Evolutionary conservation across 2,797 vertebrate species (phyloP), one percentile per base, ranked within the genome.

Genomic region (Cuculus canorus): DNA sequence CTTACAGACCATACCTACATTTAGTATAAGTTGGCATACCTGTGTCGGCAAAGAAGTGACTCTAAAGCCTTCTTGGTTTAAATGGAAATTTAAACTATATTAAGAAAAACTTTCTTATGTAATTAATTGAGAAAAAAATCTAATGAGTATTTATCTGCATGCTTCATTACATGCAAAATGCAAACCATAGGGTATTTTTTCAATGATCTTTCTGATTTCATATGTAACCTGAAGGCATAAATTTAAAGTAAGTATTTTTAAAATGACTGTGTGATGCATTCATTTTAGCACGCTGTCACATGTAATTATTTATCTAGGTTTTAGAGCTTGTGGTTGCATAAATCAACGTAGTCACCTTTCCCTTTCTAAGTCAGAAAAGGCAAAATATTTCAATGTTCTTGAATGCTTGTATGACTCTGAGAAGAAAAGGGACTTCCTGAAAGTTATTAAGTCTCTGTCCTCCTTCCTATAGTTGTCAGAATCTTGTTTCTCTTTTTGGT

Each of bases 351-450:
- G 63, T 95, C 75, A 80, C 66, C 69, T 85, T 87, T 37, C 64
- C 69, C 43, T 56, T 79, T 64, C 53, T n/a, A 12, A 82, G 81
- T 45, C 78, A 92, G 83, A 88, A 93, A 95, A 88, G 68, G 64
- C 15, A 19, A 61, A 57, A 33, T 57, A 89, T 93, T 72, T 66
- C 35, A 39, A 3, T 77, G 35, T 64, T 90, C 48, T 84, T 80
- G 79, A 92, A 75, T 53, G 64, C 22, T 77, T 35, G 11, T 57
- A 71, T 90, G 86, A 90, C 70, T 94, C 82, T 66, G 59, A 84
- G 48, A 90, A 92, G 66, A 57, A 84, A 68, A 70, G 59, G 35
- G 25, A 30, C 30, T 86, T 91, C 86, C 63, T 92, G 75, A 76
- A 90, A 88, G 73, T 86, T 92, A 73, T 35, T 45, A 45, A 47